Evolutionary conservation across 2,888 invertebrate species (phyloP).

Genomic region (Ypsolopha scabrella): DNA sequence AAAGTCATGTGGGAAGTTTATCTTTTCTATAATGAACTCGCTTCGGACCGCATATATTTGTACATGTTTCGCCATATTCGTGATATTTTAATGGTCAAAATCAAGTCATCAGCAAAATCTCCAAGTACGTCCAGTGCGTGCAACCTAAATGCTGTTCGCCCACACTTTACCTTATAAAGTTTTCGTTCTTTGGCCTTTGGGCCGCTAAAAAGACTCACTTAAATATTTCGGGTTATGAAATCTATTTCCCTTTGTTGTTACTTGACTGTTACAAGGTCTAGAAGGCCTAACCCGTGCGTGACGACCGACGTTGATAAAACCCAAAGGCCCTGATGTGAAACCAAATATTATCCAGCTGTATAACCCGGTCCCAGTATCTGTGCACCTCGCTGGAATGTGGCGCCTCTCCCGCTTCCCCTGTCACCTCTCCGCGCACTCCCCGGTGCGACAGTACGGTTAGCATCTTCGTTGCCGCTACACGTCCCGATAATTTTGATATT

Average conservation of each 20-base stretch:
- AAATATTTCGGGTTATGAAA: background rate
- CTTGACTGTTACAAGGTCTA: background rate
- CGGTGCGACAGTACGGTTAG: too few relatives aligned
- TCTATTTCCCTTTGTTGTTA: background rate
- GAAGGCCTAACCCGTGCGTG: background rate
- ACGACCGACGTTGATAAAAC: slow-evolving; percentile 2
- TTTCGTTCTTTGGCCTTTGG: slow-evolving; percentile 24
- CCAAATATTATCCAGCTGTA: too few relatives aligned
- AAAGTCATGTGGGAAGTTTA: slow-evolving; percentile 4
- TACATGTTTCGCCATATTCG: slow-evolving; percentile 39
- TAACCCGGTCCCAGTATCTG: too few relatives aligned
- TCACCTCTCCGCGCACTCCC: too few relatives aligned
- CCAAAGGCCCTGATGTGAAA: too few relatives aligned
- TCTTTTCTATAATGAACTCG: slow-evolving; percentile 6
- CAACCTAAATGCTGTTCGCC: slow-evolving; percentile 54
- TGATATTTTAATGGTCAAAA: slow-evolving; percentile 33
- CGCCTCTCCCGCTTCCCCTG: too few relatives aligned
- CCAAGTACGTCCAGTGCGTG: slow-evolving; percentile 22
- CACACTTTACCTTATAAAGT: slow-evolving; percentile 39
- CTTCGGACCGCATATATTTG: slow-evolving; percentile 14
- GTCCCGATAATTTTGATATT: too few relatives aligned
- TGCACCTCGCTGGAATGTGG: too few relatives aligned
- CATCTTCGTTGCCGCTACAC: too few relatives aligned
- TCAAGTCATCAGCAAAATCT: slow-evolving; percentile 30
- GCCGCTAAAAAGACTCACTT: background rate